phyloP scores from a whole-genome alignment of 1,140 invertebrate genomes.

The Chironomus tepperi region DNA sequence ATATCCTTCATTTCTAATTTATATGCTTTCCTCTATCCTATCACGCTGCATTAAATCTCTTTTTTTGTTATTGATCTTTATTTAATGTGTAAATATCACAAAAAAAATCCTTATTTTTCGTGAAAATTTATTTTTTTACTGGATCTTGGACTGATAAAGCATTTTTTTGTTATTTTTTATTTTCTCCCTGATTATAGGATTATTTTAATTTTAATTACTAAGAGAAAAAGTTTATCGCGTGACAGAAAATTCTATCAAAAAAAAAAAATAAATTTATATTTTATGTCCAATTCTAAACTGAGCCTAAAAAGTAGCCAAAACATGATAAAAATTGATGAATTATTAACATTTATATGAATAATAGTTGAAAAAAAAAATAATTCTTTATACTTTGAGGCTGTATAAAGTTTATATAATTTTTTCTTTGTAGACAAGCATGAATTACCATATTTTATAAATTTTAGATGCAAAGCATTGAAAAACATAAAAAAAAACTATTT shows the following conservation, averaged over 20 bases:
- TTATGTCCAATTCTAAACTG: neutral
- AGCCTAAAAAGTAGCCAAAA: neutral
- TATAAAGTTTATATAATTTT: neutral
- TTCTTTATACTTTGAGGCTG: constrained; percentile 1
- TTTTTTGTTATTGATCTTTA: neutral
- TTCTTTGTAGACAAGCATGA: constrained; percentile 7
- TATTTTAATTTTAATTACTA: constrained; percentile 24
- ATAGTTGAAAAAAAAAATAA: neutral
- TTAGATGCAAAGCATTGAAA: neutral
- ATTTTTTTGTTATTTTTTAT: constrained; percentile 17
- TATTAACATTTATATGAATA: neutral
- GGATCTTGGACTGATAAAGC: constrained; percentile 8
- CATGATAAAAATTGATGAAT: neutral
- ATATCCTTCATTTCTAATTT: neutral
- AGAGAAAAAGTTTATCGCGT: neutral
- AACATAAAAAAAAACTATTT: neutral
- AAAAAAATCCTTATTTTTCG: too few species aligned
- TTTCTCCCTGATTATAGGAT: constrained; percentile 19
- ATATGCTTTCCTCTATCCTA: neutral
- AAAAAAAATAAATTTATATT: neutral
- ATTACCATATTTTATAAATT: neutral
- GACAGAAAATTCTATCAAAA: neutral
- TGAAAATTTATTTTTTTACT: neutral
- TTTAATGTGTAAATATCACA: too few species aligned
- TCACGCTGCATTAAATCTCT: neutral